These are phyloP conservation scores for Lutjanus erythropterus DNA, from an alignment of 2,113 vertebrate genomes.

Conservation along the genomic window DNA sequence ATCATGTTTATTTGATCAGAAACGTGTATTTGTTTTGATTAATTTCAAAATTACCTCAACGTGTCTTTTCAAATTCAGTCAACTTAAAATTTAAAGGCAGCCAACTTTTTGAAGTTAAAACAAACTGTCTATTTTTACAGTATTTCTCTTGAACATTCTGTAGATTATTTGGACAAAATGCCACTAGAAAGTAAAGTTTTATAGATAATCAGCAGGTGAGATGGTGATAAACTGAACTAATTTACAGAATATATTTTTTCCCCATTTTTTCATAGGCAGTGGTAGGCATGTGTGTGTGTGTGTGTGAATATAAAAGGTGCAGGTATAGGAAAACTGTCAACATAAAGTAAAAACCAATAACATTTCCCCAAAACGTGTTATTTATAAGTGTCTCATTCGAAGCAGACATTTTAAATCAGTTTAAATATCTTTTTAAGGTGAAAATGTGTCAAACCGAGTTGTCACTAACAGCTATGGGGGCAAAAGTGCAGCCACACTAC, in stretches of 20 bases:
- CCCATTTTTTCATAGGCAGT: background rate
- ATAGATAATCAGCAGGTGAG: background rate
- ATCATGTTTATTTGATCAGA: too few relatives aligned
- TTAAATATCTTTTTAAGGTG: background rate
- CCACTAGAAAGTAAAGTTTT: background rate
- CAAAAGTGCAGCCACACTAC: background rate
- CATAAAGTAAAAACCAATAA: background rate
- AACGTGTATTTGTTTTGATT: too few relatives aligned
- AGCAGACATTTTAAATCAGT: background rate
- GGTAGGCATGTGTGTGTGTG: background rate
- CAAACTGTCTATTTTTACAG: too few relatives aligned
- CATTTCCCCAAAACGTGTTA: background rate
- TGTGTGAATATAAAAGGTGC: background rate
- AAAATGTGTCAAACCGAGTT: background rate
- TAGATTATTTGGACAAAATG: background rate
- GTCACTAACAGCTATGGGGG: background rate
- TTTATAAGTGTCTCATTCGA: background rate
- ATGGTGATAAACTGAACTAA: background rate
- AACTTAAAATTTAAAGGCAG: too few relatives aligned
- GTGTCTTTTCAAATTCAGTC: too few relatives aligned
- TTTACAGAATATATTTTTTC: background rate
- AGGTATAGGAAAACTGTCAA: background rate
- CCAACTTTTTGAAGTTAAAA: too few relatives aligned
- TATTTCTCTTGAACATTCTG: background rate
- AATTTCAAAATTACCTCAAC: too few relatives aligned